These are phyloP conservation scores for Charaxes varanes DNA, from an alignment of 1,140 invertebrate species.

Conservation along the genomic window DNA sequence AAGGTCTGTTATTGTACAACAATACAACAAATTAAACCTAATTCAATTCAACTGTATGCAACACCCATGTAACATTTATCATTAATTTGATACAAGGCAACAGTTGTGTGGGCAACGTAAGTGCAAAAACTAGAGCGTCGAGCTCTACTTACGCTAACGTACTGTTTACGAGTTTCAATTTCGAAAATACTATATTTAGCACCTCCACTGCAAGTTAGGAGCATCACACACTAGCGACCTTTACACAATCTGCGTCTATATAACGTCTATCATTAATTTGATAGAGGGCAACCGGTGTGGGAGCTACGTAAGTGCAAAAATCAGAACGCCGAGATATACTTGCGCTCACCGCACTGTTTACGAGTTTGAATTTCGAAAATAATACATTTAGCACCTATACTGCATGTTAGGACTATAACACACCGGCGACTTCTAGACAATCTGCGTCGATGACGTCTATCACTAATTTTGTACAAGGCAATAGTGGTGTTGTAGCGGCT, in stretches of 20 bases:
- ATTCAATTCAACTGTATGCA: slow-evolving; percentile 7
- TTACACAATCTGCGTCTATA: too few species aligned
- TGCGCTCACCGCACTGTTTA: slow-evolving; percentile 12
- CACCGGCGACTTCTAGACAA: too few species aligned
- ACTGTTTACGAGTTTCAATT: slow-evolving; percentile 19
- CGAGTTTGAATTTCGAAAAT: slow-evolving; percentile 19
- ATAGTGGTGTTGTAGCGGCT: too few species aligned
- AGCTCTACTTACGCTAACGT: slow-evolving; percentile 16
- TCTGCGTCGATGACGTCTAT: slow-evolving; percentile 11
- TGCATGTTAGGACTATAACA: too few species aligned
- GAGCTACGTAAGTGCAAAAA: slow-evolving; percentile 19
- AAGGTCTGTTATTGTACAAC: too few species aligned
- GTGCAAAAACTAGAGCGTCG: slow-evolving; percentile 17
- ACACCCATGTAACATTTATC: slow-evolving; percentile 12
- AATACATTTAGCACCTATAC: slow-evolving; percentile 5
- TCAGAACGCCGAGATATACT: slow-evolving; percentile 16
- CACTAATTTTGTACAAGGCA: slow-evolving; percentile 20
- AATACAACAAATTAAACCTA: too few species aligned
- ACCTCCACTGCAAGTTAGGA: slow-evolving; percentile 1
- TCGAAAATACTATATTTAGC: slow-evolving; percentile 15
- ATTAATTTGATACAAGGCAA: slow-evolving; percentile 21
- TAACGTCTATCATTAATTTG: slow-evolving; percentile 14
- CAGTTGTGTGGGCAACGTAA: slow-evolving; percentile 18
- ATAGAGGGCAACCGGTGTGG: slow-evolving; percentile 19
- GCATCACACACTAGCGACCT: too few species aligned